A percentile compares a stretch with the other conserved stretches of the same genome.
Evolutionary conservation across 2,113 vertebrate genomes (phyloP).

Genomic region (Microtus richardsoni): DNA sequence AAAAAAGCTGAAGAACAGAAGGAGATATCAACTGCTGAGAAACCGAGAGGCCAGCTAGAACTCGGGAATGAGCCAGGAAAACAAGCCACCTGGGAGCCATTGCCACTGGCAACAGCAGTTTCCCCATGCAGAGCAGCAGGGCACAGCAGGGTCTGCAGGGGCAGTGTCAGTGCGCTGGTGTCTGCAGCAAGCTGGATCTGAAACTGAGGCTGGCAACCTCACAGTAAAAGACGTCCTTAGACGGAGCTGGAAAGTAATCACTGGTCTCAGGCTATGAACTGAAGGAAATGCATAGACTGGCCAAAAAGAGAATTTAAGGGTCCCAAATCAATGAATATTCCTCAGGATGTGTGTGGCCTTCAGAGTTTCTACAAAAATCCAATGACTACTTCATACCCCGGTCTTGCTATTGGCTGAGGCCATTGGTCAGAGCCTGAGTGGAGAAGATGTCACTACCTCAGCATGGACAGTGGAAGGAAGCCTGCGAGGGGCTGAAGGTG

Average conservation of each 20-base stretch:
- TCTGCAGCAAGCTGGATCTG: neutral
- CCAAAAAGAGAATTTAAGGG: neutral
- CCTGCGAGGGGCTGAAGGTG: accelerated
- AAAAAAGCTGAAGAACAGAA: neutral
- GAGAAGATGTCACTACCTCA: accelerated
- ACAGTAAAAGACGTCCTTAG: neutral
- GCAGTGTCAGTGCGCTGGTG: no score
- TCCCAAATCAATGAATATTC: neutral
- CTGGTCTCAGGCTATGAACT: neutral
- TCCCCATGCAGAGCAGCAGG: neutral
- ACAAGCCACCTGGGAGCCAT: neutral
- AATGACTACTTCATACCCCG: neutral
- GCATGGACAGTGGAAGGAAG: neutral
- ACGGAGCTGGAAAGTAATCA: neutral
- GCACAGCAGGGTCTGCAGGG: neutral
- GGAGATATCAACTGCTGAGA: neutral
- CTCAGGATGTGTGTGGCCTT: accelerated
- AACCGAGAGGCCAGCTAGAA: neutral
- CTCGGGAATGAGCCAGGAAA: neutral
- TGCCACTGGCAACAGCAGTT: neutral
- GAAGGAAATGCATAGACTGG: neutral
- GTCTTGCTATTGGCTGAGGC: neutral
- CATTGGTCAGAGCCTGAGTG: neutral
- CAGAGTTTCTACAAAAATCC: neutral
- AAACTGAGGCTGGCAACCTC: neutral